phyloP scores from a whole-genome alignment of 2,113 vertebrate species.

The Tautogolabrus adspersus region DNA sequence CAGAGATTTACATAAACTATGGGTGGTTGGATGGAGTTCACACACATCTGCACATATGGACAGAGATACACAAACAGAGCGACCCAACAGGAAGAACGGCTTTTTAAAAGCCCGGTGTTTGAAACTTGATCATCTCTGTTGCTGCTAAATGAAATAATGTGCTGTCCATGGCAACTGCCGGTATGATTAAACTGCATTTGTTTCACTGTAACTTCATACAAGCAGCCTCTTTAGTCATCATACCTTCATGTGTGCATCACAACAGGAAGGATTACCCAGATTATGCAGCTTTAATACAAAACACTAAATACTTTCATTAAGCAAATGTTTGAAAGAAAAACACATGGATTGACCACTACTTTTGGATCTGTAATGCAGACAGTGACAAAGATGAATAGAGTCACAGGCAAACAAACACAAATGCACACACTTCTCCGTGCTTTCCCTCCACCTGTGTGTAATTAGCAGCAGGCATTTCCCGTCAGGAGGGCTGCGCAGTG shows the following conservation, averaged over 20 bases:
- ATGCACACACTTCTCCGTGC: constrained; percentile 37
- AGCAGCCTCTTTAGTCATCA: background rate
- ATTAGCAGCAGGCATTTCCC: constrained; percentile 81
- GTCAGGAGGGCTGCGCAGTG: constrained; percentile 69
- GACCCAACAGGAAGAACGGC: constrained; percentile 27
- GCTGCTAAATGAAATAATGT: constrained; percentile 37
- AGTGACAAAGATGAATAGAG: constrained; percentile 44
- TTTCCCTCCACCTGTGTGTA: constrained; percentile 75
- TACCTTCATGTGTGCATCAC: background rate
- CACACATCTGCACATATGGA: constrained; percentile 53
- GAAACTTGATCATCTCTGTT: constrained; percentile 59
- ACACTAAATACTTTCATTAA: background rate
- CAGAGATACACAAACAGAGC: constrained; percentile 52
- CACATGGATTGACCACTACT: background rate
- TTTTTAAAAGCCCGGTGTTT: constrained; percentile 15
- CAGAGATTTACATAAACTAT: constrained; percentile 46
- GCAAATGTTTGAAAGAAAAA: constrained; percentile 23
- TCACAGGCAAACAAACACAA: constrained; percentile 60
- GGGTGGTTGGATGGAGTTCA: constrained; percentile 44
- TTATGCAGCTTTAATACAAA: constrained; percentile 13
- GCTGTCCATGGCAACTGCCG: constrained; percentile 39
- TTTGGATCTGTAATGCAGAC: constrained; percentile 6
- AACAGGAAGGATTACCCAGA: constrained; percentile 23
- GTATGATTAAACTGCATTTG: constrained; percentile 59
- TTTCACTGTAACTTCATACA: constrained; percentile 54